Base-by-base conservation (phyloP, 2,797 vertebrate genomes). In the Ceryle rudis region DNA sequence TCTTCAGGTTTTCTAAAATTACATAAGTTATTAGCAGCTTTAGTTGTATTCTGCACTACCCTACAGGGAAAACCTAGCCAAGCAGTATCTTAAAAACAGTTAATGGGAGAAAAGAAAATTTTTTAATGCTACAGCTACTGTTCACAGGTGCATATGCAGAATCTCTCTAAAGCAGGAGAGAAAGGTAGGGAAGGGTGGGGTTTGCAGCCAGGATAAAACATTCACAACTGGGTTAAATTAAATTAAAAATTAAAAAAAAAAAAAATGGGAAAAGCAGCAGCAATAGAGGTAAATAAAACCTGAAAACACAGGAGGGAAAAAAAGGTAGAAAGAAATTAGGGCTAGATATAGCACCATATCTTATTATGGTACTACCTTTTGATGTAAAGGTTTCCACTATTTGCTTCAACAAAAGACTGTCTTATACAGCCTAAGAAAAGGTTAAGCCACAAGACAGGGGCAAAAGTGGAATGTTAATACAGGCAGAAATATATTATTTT, bases 321-420 rank as follows among this genome's bases (percentile, higher is more conserved):
- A 67, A 89, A 95, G 46, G 35, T 15, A 58, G 79, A 74, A 60
- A 86, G 52, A 87, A 89, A 92, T 87, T 65, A 91, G 33, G 33
- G 29, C 31, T 71, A 92, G 55, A 28, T 69, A 70, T 65, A 71
- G 28, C 23, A 74, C 41, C 28, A 4, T 60, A 66, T 69, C 75
- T 88, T 88, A 65, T 57, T 67, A 81, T 1, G 1, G 29, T 28
- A 18, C 33, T 69, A 31, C 35, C 44, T 94, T 95, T 79, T 90
- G 39, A 70, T 90, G 29, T 70, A 84, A 89, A 86, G 47, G 23
- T 80, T 96, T 85, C 71, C 35, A 61, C 89, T 64, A 19, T 57
- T 55, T 88, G 19, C 42, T 93, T 88, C 85, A 93, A 93, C 44
- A 92, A 89, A 91, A 70, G 80, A 37, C 35, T 55, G 3, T 51